These are phyloP conservation scores for Gymnocheta viridis DNA, from an alignment of 2,888 invertebrate species.

Conservation along the genomic window DNA sequence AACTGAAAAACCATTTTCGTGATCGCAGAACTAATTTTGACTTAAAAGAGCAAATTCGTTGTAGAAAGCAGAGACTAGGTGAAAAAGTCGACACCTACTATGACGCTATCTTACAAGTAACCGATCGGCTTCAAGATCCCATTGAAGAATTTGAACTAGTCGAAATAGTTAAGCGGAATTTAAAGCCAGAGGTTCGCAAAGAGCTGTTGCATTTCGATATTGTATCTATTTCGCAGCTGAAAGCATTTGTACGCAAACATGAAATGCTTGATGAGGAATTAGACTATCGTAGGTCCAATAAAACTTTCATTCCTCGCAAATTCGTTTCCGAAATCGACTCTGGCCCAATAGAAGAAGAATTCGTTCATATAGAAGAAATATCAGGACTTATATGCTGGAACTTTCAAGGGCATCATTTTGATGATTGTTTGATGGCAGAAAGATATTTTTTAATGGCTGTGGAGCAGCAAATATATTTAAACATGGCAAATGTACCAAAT, in stretches of 20 bases:
- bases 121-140: slow-evolving; percentile 11
- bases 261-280: not conserved
- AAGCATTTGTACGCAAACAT: too few species aligned
- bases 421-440: slow-evolving; percentile 23
- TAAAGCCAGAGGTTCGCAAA: slow-evolving; percentile 17
- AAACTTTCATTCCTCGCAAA: slow-evolving; percentile 1
- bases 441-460: slow-evolving; percentile 37
- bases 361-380: not conserved
- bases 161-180: slow-evolving; percentile 32
- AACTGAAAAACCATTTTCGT: slow-evolving; percentile 40
- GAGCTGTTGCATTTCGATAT: slow-evolving; percentile 25
- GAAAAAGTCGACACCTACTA: too few species aligned
- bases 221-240: not conserved
- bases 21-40: slow-evolving; percentile 45
- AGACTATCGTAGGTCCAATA: not conserved
- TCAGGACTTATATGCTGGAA: slow-evolving; percentile 20
- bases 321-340: slow-evolving; percentile 5
- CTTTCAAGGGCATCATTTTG: slow-evolving; percentile 3
- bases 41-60: slow-evolving; percentile 27
- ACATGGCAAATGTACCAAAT: slow-evolving; percentile 12
- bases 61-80: slow-evolving; percentile 12
- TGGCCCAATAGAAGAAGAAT: not conserved
- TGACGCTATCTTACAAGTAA: slow-evolving; percentile 28
- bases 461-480: slow-evolving; percentile 16
- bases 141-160: not conserved